Percentiles rank a stretch among this genome's conserved stretches.
Evolutionary conservation across 1,140 invertebrate species (phyloP).

Genomic region (Bombus superbus): DNA sequence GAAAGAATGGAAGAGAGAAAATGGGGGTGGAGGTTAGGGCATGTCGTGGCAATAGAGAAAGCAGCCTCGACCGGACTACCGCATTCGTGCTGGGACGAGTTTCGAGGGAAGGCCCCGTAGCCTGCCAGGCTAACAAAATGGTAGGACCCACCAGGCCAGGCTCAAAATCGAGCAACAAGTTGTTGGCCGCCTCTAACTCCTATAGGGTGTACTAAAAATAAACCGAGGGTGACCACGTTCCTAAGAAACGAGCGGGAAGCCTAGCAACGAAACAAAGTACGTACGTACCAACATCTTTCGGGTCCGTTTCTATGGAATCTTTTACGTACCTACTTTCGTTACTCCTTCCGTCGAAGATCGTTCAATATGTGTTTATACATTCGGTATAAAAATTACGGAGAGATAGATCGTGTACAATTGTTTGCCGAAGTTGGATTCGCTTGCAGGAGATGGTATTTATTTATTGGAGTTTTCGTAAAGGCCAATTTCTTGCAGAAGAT

Average conservation of each 20-base stretch:
- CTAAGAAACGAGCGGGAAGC: background rate
- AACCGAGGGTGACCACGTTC: background rate
- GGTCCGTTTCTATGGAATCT: background rate
- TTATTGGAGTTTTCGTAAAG: rapidly evolving
- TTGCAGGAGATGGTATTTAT: no score
- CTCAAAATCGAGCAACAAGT: conserved; percentile 66
- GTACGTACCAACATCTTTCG: background rate
- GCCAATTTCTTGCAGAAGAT: no score
- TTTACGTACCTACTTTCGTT: no score
- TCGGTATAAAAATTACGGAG: background rate
- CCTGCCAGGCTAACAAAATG: conserved; percentile 75
- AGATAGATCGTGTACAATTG: rapidly evolving
- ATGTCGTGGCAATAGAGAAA: background rate
- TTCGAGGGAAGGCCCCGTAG: conserved; percentile 70
- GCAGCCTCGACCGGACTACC: conserved; percentile 45
- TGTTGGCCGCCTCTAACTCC: conserved; percentile 51
- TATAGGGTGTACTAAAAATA: conserved; percentile 61
- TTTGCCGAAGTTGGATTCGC: background rate
- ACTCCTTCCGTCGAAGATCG: background rate
- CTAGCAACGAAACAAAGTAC: background rate
- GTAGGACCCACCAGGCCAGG: conserved; percentile 64
- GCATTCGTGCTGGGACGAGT: conserved; percentile 68
- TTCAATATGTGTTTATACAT: background rate
- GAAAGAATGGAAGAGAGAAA: background rate
- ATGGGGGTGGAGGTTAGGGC: conserved; percentile 18